Base-by-base conservation (phyloP, 2,113 vertebrate genomes). In the Datnioides undecimradiatus region DNA sequence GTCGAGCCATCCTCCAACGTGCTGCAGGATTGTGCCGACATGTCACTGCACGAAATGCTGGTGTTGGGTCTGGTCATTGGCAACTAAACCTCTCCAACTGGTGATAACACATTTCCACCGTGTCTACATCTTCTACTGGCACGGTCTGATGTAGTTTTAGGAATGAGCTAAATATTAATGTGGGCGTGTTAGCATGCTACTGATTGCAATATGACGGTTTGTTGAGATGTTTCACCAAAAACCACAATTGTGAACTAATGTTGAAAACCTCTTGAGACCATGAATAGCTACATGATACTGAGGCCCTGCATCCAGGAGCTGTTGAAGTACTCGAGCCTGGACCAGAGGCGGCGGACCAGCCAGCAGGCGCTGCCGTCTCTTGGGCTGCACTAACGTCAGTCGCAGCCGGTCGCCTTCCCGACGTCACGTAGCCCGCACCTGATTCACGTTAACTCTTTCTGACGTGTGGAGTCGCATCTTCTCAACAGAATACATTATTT, bases 401-500 rank as follows among this genome's bases (percentile, higher is more conserved):
- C n/a, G n/a, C n/a, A n/a, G n/a, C n/a, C n/a, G n/a, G 29, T 48
- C 65, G 17, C 10, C 40, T 41, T 16, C 21, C 14, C 76, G 40
- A 85, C 12, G 40, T 67, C 80, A 31, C 8, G 29, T 31, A 19
- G 23, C 49, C n/a, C n/a, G n/a, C n/a, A n/a, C n/a, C 8, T 41
- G 64, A 68, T 48, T 73, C 65, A 38, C 3, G 46, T 76, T 77
- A 70, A 82, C 77, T 82, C 41, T 80, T 69, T 63, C 29, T 59
- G 3, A 43, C 54, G 41, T 66, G 79, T 33, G 49, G 73, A 66
- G 79, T 81, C 25, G 5, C 38, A 51, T 58, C 46, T 82, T 84
- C n/a, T 72, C 41, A 54, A 80, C 52, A 31, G 23, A 75, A 79
- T 58, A 9, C 38, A 51, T 27, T 29, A 21, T 88, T 76, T 71